Evolutionary conservation across 1,140 invertebrate species (phyloP).

Genomic region (Zaprionus camerounensis): DNA sequence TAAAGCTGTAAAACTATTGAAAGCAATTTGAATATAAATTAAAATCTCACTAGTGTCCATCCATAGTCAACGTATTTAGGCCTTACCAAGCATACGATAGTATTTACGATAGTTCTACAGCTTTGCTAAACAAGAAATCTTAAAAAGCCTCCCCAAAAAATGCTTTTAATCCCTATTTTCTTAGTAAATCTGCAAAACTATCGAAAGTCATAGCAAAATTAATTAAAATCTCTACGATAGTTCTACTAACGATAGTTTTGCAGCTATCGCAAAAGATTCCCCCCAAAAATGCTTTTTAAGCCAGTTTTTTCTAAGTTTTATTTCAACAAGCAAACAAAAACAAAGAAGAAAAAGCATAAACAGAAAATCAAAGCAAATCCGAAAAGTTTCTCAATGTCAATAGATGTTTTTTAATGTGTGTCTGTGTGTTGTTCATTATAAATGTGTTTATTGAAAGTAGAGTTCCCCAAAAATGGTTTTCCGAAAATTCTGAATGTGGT

Average conservation of each 20-base stretch:
- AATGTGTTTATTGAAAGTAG: background rate
- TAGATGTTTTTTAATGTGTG: slow-evolving; percentile 13
- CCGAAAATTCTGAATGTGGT: slow-evolving; percentile 57
- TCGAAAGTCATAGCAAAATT: background rate
- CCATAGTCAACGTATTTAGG: background rate
- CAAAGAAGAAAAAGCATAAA: background rate
- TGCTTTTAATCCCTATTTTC: too few relatives aligned
- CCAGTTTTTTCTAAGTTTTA: slow-evolving; percentile 4
- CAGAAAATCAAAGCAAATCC: background rate
- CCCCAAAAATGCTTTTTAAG: slow-evolving; percentile 12
- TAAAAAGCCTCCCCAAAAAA: too few relatives aligned
- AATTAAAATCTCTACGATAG: background rate
- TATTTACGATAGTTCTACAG: background rate
- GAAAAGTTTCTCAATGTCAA: slow-evolving; percentile 31
- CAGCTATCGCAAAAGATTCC: slow-evolving; percentile 11
- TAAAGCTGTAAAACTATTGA: too few relatives aligned
- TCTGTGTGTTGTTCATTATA: slow-evolving; percentile 38
- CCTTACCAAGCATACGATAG: background rate
- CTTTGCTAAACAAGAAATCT: background rate
- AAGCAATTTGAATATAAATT: background rate
- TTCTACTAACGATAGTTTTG: background rate
- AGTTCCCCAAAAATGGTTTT: slow-evolving; percentile 18
- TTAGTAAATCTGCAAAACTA: too few relatives aligned
- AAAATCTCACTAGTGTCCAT: background rate
- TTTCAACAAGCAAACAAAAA: slow-evolving; percentile 4